phyloP scores from a whole-genome alignment of 2,113 vertebrate genomes.

The Willisornis vidua region DNA sequence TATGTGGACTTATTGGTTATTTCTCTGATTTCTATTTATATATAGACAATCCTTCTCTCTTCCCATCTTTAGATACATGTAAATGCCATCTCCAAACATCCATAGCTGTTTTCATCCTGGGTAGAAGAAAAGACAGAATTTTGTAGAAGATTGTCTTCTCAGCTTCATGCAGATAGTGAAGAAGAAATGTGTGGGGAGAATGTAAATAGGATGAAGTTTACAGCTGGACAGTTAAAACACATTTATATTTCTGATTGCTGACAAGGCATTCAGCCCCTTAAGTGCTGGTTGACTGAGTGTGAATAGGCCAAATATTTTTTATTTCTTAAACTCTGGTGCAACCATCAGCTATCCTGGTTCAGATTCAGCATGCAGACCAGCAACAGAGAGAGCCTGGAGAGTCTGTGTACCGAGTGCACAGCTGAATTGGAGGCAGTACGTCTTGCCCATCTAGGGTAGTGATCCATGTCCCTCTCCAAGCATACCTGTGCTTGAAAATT shows the following conservation, averaged over 20 bases:
- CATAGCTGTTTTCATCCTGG: not conserved
- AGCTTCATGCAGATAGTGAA: not conserved
- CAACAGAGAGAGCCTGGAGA: not conserved
- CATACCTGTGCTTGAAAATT: conserved; percentile 29
- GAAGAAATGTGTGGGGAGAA: not conserved
- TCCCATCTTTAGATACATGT: not conserved
- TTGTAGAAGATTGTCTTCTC: not conserved
- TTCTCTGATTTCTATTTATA: not conserved
- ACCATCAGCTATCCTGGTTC: not conserved
- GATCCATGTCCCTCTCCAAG: not conserved
- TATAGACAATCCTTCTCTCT: not conserved
- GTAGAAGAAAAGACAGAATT: not conserved
- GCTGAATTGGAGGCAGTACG: not conserved
- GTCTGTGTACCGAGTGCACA: not conserved
- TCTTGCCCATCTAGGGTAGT: not conserved
- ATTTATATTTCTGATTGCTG: not conserved
- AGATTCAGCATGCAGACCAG: not conserved
- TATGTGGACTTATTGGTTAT: not conserved
- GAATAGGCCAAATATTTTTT: not conserved
- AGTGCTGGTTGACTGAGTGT: not conserved
- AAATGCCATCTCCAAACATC: not conserved
- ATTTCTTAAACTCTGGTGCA: not conserved
- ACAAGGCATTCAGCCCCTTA: not conserved
- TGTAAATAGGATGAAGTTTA: not conserved
- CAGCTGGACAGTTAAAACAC: not conserved